phyloP scores from a whole-genome alignment of 2,797 vertebrate species.

The Acridotheres tristis region DNA sequence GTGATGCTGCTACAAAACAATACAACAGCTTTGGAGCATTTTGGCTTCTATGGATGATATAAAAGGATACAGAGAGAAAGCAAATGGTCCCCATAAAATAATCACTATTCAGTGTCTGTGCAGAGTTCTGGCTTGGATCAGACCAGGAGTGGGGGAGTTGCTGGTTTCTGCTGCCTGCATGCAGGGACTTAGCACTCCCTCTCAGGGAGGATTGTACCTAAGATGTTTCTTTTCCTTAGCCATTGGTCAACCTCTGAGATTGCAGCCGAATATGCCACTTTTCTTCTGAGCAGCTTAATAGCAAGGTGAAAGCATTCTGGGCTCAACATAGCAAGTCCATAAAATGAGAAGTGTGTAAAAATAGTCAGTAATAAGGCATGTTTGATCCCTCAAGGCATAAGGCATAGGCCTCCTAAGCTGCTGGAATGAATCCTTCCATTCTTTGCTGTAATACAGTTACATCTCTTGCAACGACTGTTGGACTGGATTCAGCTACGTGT shows the following conservation, averaged over 20 bases:
- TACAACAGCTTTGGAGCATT: neutral
- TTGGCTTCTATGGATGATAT: neutral
- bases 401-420: neutral
- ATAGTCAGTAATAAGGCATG: neutral
- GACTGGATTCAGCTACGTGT: neutral
- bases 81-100: neutral
- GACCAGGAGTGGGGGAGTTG: neutral
- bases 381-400: neutral
- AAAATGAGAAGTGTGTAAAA: constrained; percentile 44
- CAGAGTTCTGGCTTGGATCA: neutral
- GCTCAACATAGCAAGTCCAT: neutral
- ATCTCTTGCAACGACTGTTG: neutral
- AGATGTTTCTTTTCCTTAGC: neutral
- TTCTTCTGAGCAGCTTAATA: neutral
- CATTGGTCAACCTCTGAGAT: rapidly evolving
- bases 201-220: neutral
- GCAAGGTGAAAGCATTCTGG: neutral
- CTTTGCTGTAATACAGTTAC: neutral
- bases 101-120: neutral
- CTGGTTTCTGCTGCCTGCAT: neutral
- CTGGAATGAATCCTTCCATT: neutral
- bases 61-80: neutral
- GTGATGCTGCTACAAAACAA: neutral
- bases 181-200: neutral
- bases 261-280: rapidly evolving